Percentiles rank a stretch among this genome's conserved stretches.
phyloP scores from a whole-genome alignment of 1,140 invertebrate genomes.

The Drosophila auraria region DNA sequence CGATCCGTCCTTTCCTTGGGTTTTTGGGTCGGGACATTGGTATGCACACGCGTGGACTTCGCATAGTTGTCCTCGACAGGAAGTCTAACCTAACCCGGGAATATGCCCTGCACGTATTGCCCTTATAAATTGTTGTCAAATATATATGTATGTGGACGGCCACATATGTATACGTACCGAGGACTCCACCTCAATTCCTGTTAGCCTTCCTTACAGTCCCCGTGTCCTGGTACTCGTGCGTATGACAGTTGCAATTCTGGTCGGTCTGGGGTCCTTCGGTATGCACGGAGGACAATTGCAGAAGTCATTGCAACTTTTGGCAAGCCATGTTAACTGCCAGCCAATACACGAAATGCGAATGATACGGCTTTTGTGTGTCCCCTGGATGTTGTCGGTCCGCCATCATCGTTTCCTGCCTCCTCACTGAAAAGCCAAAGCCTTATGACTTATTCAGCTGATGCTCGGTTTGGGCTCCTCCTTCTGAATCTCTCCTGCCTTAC shows the following conservation, averaged over 20 bases:
- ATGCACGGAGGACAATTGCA: constrained; percentile 73
- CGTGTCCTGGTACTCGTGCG: constrained; percentile 34
- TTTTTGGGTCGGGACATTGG: constrained; percentile 54
- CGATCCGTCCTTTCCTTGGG: constrained; percentile 5
- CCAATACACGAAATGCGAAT: constrained; percentile 78
- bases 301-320: constrained; percentile 74
- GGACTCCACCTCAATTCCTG: constrained; percentile 36
- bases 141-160: constrained; percentile 43
- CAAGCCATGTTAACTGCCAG: constrained; percentile 76
- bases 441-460: constrained; percentile 79
- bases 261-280: constrained; percentile 56
- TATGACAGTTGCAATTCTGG: constrained; percentile 75
- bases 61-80: constrained; percentile 79
- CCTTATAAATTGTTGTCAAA: constrained; percentile 81
- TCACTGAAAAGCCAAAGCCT: constrained; percentile 61
- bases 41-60: constrained; percentile 80
- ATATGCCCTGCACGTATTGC: constrained; percentile 80
- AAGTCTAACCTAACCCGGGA: constrained; percentile 68
- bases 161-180: constrained; percentile 17
- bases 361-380: constrained; percentile 76
- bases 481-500: constrained; percentile 4
- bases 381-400: constrained; percentile 42
- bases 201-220: constrained; percentile 5
- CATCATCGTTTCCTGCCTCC: constrained; percentile 1
- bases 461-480: constrained; percentile 31